Evolutionary conservation across 2,113 vertebrate species (phyloP).

Genomic region (Malaclemys terrapin): DNA sequence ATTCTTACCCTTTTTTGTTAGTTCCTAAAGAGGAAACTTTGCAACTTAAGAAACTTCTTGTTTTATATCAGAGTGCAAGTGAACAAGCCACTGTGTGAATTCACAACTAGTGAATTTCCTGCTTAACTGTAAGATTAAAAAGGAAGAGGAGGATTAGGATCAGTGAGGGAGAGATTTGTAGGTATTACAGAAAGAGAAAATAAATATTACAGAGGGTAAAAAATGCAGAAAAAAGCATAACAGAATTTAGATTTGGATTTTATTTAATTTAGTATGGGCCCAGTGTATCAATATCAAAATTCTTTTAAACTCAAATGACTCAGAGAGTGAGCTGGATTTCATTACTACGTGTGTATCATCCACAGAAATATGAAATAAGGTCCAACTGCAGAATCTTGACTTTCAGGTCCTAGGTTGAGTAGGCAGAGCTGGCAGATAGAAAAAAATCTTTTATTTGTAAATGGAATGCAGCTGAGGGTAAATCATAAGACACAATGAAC

Average conservation of each 20-base stretch:
- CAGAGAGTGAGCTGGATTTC: background rate
- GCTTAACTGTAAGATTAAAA: constrained; percentile 64
- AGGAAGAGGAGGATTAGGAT: constrained; percentile 57
- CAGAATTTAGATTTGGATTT: constrained; percentile 27
- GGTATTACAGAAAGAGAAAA: constrained; percentile 62
- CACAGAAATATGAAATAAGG: background rate
- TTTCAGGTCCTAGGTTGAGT: background rate
- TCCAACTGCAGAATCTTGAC: background rate
- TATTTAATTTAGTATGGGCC: constrained; percentile 66
- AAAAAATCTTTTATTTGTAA: background rate
- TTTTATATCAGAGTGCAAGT: constrained; percentile 24
- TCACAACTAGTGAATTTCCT: constrained; percentile 52
- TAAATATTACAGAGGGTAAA: constrained; percentile 58
- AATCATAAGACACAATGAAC: background rate
- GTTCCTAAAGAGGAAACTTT: background rate
- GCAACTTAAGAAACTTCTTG: background rate
- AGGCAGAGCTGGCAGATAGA: background rate
- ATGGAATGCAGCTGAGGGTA: background rate
- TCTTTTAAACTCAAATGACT: background rate
- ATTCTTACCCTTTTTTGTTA: background rate
- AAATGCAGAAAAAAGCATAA: background rate
- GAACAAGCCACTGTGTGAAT: constrained; percentile 50
- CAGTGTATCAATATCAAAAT: constrained; percentile 51
- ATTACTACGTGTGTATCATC: background rate
- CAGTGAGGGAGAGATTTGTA: constrained; percentile 57